Conservation (phyloP, 2,113 vertebrate species). For the Puma concolor region DNA sequence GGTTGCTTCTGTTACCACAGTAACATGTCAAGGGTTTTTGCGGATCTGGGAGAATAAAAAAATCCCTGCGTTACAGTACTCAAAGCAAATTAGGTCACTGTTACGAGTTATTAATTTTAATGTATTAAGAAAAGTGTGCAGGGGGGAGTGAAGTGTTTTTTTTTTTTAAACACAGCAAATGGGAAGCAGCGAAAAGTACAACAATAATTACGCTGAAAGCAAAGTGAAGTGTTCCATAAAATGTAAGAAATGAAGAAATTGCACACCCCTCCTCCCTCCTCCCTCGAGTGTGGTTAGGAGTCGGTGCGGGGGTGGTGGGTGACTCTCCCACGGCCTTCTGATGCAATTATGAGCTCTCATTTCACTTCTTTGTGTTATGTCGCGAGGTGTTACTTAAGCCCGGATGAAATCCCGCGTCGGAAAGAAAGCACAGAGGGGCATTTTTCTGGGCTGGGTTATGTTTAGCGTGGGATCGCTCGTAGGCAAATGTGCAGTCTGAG, state of each 20-base stretch:
- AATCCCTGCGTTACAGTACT: constrained; percentile 68
- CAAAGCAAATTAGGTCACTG: constrained; percentile 80
- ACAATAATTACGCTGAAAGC: constrained; percentile 80
- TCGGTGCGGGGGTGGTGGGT: background rate
- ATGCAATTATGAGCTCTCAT: background rate
- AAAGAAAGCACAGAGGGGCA: constrained; percentile 48
- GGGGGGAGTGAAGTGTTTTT: constrained; percentile 44
- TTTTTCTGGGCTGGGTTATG: constrained; percentile 65
- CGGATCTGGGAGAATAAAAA: constrained; percentile 33
- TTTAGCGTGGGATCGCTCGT: constrained; percentile 49
- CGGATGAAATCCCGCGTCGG: background rate
- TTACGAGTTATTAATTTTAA: constrained; percentile 83
- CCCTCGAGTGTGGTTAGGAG: constrained; percentile 10
- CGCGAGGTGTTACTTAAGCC: background rate
- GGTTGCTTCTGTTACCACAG: constrained; percentile 76
- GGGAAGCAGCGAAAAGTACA: constrained; percentile 80
- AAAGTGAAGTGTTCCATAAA: constrained; percentile 80
- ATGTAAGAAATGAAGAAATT: constrained; percentile 80
- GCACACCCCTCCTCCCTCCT: constrained; percentile 16
- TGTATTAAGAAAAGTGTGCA: constrained; percentile 76
- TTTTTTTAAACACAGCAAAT: constrained; percentile 61
- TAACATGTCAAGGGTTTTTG: constrained; percentile 78
- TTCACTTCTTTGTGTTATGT: background rate
- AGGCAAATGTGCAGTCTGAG: constrained; percentile 59
- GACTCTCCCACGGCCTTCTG: background rate